A percentile compares a stretch with the other conserved stretches of the same genome.
Evolutionary conservation across 2,888 invertebrate genomes (phyloP).

Genomic region (Himalopsyche kuldschensis): DNA sequence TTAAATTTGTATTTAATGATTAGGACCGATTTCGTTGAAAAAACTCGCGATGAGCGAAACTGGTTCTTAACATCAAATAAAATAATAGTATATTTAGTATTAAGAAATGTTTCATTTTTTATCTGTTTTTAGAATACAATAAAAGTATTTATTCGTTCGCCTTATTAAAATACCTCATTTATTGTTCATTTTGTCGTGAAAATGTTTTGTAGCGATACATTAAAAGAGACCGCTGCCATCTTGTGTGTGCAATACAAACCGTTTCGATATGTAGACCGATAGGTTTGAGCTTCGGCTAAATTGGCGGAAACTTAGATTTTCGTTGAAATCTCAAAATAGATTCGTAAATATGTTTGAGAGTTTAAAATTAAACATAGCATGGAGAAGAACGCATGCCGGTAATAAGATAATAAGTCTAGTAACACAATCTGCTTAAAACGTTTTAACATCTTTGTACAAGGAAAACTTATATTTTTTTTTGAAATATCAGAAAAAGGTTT

Average conservation of each 20-base stretch:
- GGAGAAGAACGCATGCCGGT: not conserved
- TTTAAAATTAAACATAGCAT: slow-evolving; percentile 18
- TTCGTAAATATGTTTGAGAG: not conserved
- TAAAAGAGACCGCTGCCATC: not conserved
- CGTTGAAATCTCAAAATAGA: slow-evolving; percentile 13
- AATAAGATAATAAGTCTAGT: not conserved
- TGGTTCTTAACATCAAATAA: too few species aligned
- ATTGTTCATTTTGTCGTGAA: too few species aligned
- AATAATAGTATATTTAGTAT: too few species aligned
- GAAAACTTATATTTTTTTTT: not conserved
- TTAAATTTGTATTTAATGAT: too few species aligned
- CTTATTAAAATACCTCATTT: too few species aligned
- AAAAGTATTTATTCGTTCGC: too few species aligned
- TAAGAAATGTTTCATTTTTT: too few species aligned
- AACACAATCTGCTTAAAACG: not conserved
- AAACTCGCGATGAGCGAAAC: too few species aligned
- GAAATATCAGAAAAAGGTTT: not conserved
- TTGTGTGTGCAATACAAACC: not conserved
- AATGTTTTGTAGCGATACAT: too few species aligned
- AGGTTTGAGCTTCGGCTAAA: not conserved
- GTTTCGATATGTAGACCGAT: not conserved
- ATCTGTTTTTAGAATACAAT: too few species aligned
- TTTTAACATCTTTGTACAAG: slow-evolving; percentile 1
- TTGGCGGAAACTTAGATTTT: not conserved
- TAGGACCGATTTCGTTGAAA: too few species aligned